Evolutionary conservation across 2,888 invertebrate genomes (phyloP).

Genomic region (Apodemia duryi): DNA sequence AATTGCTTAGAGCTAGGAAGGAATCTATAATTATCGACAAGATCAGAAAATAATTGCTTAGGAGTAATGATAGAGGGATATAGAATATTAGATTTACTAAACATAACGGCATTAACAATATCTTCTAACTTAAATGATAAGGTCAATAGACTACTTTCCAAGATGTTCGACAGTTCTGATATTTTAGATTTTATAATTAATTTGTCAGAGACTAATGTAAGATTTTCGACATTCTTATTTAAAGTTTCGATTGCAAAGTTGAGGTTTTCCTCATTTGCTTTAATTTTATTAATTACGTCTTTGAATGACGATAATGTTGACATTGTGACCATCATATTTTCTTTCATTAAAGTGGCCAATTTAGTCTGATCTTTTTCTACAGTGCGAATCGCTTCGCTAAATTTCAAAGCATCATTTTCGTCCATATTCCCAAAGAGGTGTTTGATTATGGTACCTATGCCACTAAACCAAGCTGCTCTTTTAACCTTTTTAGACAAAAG

Average conservation of each 20-base stretch:
- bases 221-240: not conserved
- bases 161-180: not conserved
- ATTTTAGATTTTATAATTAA: not conserved
- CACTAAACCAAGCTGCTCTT: constrained; percentile 2
- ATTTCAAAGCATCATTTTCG: not conserved
- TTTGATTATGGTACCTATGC: not conserved
- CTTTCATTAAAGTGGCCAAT: not conserved
- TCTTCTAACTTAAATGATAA: not conserved
- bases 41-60: no score
- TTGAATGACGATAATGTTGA: not conserved
- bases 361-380: not conserved
- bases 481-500: constrained; percentile 1
- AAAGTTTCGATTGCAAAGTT: not conserved
- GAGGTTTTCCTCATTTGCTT: not conserved
- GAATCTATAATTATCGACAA: no score
- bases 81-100: no score
- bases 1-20: not conserved
- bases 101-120: not conserved
- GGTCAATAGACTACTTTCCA: not conserved
- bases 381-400: not conserved
- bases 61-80: no score
- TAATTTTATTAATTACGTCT: not conserved
- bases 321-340: not conserved
- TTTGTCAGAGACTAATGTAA: not conserved
- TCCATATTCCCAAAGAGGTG: not conserved